Evolutionary conservation across 2,113 vertebrate species (phyloP), one percentile per base, ranked within the genome.

Genomic region (Peromyscus maniculatus): DNA sequence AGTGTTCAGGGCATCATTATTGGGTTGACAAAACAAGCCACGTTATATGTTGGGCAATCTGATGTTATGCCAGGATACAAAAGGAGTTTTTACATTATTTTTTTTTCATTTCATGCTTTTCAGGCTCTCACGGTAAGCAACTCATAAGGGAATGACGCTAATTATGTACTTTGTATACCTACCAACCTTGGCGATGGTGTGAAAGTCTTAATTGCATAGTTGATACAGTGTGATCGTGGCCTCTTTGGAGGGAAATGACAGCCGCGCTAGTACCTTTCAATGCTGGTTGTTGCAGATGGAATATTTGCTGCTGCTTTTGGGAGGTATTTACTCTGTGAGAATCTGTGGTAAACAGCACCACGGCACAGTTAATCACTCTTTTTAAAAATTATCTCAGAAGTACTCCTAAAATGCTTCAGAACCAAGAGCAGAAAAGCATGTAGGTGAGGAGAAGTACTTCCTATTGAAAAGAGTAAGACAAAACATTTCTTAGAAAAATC

Each of bases 171-270:
- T 96, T 93, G 57, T 71, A 86, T 97, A 95, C 72, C 74, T 26
- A 94, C 28, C 80, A 95, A n/a, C 57, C 92, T 94, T 97, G 93
- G 91, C 43, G 62, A 19, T 46, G n/a, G 55, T 96, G 64, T 87
- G 74, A 97, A 88, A 46, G 79, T 97, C 98, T 97, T 97, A 95
- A 98, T 98, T 98, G 97, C 59, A n/a, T n/a, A 90, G 94, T 93
- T 97, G 95, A 96, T 91, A 92, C 55, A 92, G 89, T 31, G 77
- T 26, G 98, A 91, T 98, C 96, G 96, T 46, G 82, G 64, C 24
- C 55, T 75, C 49, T 86, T 93, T 52, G 96, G 96, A 98, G 74
- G 57, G 55, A 97, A 96, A 43, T 93, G 91, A 93, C 69, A 98
- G n/a, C 1, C 4, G 10, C 0, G 3, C 98, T 94, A 69, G 26